Evolutionary conservation across 2,888 invertebrate species (phyloP), one percentile per base, ranked within the genome.

Genomic region (Lasioglossum pauxillum): DNA sequence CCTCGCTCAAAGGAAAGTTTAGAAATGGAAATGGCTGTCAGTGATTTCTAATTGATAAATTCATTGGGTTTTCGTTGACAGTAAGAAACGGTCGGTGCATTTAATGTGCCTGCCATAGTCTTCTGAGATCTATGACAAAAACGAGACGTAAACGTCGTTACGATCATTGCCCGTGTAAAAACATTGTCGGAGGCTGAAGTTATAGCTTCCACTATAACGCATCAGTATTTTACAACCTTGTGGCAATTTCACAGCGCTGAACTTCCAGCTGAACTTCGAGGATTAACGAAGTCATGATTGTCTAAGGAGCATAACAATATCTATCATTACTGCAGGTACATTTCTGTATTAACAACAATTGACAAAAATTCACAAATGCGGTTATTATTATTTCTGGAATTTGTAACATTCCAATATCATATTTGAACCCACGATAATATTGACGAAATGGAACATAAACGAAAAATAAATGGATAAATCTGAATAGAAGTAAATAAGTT

Each of bases 221-320:
- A 49, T 31, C 53, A 53, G n/a, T 67, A n/a, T 53, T 80, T 86
- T 87, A 83, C 64, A 75, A 79, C 74, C 27, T 64, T 16, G 60
- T 16, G 27, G 27, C 60, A 27, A 5, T 27, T 14, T 60, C 27
- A 5, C 60, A 27, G 60, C 14, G n/a, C 27, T 8, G 53, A 53
- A 23, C 10, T 53, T n/a, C 23, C 23, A 53, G 23, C 53, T n/a
- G 53, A 53, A 53, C 53, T n/a, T 53, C 53, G 7, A 23, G n/a
- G 53, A 53, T 53, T 23, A 53, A 49, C 49, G 49, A 49, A 49
- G 49, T 53, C 23, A 53, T 8, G 53, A 53, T 53, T 53, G 53
- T 23, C 23, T 53, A 10, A 53, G 2, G 53, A 53, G 23, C 8
- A 10, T n/a, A 53, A 10, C 53, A 53, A 53, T 49, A 49, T 23